Evolutionary conservation across 2,797 vertebrate species (phyloP), one percentile per base, ranked within the genome.

Genomic region (Oryzias dopingdopingensis): DNA sequence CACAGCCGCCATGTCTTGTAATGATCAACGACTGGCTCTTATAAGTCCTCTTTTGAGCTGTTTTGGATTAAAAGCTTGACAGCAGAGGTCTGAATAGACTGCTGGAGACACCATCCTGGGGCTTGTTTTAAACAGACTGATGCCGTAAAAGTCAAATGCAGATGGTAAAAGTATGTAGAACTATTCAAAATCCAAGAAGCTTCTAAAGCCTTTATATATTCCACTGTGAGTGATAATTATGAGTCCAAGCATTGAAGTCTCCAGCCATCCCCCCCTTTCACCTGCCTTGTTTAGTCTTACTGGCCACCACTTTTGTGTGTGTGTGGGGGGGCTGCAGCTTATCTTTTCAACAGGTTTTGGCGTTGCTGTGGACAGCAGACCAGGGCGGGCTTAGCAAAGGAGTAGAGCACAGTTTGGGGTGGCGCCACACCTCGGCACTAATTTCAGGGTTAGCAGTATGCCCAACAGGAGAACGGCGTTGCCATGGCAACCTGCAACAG

Each of bases 371-470:
- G 80, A 83, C 75, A 80, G 72, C 80, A 62, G 90, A 89, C 84
- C 81, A 79, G 80, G 62, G 62, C 53, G 62, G 73, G 73, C 77
- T 79, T 68, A 52, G 74, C 51, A 18, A 61, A 73, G 77, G 78
- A 80, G 76, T 46, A 41, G 76, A 74, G 81, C 84, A 62, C 84
- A 77, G 86, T 90, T 88, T 88, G 83, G 83, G 90, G 89, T 88
- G 84, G 85, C 61, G 81, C 86, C 87, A 86, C 88, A 93, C 91
- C 90, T 91, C 89, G 62, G 70, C 84, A 84, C 84, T 93, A 92
- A 93, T 93, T 92, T 93, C 89, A 93, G 91, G 90, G 89, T 89
- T 87, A 89, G 90, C 85, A 85, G 89, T 89, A 83, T 50, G 78
- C 89, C 85, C 89, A 69, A 88, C 88, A 86, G 71, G 87, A 89